Base-by-base conservation (phyloP, 1,140 invertebrate species). In the Armadillidium nasatum region DNA sequence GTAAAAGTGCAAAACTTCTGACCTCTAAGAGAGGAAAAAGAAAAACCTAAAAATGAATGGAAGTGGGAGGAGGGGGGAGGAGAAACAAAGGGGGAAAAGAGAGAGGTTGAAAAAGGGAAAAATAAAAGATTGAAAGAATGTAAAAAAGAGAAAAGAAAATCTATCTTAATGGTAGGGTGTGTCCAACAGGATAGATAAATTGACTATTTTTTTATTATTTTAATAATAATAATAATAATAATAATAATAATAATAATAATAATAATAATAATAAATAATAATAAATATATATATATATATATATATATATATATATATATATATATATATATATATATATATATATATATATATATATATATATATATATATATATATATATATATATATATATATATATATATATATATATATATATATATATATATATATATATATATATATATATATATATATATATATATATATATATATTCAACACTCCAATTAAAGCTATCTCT, bases 271-370 rank as follows among this genome's bases (percentile, higher is more conserved):
- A 77, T 19, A 76, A 73, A 45, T 81, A 43, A 68, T 81, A 74
- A 60, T 43, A 69, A 44, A 70, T 43, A 50, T 43, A 44, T 7
- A 79, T 69, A 71, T 70, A 15, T 46, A 9, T 33, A 46, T 19
- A 21, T 23, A 22, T 44, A 10, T 80, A 23, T 71, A 73, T 75
- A 69, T 66, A 82, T 73, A 76, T 69, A 73, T 74, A 23, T 76
- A 45, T 71, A 72, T 46, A 60, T 75, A 76, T 70, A 54, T 71
- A 22, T 43, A 76, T 70, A 72, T 76, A 54, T 66, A 54, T 23
- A 54, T 73, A 73, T 76, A 81, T 83, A 89, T 44, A 15, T 50
- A 50, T 50, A 50, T 50, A 50, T 50, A 50, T 50, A 50, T 50
- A 50, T 50, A 50, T 50, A 50, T 50, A 50, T 50, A 50, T 15